Evolutionary conservation across 1,140 invertebrate species (phyloP).

Genomic region (Potamilus streckersoni): DNA sequence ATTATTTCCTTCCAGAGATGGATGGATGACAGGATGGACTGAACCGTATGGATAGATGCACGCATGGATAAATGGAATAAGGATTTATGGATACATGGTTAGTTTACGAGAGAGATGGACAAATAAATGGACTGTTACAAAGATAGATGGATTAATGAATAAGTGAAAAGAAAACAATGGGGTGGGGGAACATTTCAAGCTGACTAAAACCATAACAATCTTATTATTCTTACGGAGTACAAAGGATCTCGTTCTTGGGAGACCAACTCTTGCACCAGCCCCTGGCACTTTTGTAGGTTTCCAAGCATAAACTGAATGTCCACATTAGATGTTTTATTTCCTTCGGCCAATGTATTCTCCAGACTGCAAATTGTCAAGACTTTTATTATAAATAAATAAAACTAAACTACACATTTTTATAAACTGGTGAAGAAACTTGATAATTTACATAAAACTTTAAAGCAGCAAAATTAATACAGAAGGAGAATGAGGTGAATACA

Average conservation of each 20-base stretch:
- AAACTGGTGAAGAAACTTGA: neutral
- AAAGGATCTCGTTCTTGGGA: constrained; percentile 21
- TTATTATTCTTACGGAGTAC: constrained; percentile 21
- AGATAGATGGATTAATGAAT: neutral
- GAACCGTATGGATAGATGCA: neutral
- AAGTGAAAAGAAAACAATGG: neutral
- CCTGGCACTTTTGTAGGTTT: constrained; percentile 45
- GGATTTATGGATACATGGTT: neutral
- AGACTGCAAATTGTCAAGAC: constrained; percentile 38
- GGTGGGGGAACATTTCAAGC: neutral
- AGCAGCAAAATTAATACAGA: neutral
- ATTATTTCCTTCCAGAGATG: too few species aligned
- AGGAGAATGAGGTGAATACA: neutral
- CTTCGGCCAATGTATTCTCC: constrained; percentile 48
- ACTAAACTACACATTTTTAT: neutral
- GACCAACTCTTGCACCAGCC: constrained; percentile 41
- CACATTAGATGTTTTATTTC: constrained; percentile 51
- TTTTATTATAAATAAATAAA: neutral
- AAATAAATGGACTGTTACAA: neutral
- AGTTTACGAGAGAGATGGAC: neutral
- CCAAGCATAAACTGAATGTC: constrained; percentile 55
- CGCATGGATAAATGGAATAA: neutral
- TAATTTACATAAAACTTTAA: neutral
- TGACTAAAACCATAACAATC: neutral
- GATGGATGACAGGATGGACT: too few species aligned